phyloP scores from a whole-genome alignment of 2,888 invertebrate genomes.

The Lasioglossum leucozonium region DNA sequence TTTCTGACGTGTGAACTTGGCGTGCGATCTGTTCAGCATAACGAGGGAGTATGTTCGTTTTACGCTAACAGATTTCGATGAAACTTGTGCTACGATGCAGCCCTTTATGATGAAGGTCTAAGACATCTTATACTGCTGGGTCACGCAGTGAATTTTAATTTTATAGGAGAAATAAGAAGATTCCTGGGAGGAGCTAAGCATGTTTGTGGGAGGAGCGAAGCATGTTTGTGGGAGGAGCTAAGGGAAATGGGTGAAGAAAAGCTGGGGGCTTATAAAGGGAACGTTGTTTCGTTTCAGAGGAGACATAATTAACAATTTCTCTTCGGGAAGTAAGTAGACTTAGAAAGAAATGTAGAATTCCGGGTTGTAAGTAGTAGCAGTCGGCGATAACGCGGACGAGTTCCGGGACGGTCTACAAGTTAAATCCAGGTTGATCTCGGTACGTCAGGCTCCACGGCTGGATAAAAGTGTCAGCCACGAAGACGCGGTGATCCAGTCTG shows the following conservation, averaged over 20 bases:
- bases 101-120: background rate
- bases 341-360: background rate
- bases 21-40: background rate
- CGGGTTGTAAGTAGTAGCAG: slow-evolving; percentile 17
- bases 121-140: background rate
- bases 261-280: too few species aligned
- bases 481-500: slow-evolving; percentile 26
- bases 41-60: background rate
- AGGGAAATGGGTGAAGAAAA: too few species aligned
- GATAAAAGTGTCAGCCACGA: slow-evolving; percentile 47
- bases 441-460: slow-evolving; percentile 28
- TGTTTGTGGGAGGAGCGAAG: background rate
- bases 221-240: background rate
- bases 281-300: background rate
- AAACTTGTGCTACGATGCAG: background rate
- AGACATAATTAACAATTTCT: background rate
- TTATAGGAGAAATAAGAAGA: background rate
- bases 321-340: background rate
- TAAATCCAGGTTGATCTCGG: slow-evolving; percentile 42
- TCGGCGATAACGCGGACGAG: slow-evolving; percentile 33
- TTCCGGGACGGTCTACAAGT: slow-evolving; percentile 33
- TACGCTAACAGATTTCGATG: background rate
- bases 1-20: background rate
- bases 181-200: background rate
- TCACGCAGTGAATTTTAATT: background rate